Conservation (phyloP, 2,113 vertebrate species). For the Hippotragus niger region DNA sequence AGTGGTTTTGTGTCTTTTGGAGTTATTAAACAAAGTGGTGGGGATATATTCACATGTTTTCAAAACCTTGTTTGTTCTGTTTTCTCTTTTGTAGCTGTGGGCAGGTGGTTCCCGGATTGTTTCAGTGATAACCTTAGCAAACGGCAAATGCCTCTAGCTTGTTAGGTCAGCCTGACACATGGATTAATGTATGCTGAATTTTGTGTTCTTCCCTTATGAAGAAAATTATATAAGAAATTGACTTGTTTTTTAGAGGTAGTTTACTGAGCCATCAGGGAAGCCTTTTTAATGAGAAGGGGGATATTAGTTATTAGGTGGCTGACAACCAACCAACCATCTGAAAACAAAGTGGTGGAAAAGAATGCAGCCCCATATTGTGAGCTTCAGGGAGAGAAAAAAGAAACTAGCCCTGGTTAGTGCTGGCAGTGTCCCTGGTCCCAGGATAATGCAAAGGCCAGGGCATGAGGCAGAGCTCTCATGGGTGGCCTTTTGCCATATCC, state of each 20-base stretch:
- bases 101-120: neutral
- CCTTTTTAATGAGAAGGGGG: neutral
- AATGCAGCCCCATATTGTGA: neutral
- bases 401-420: neutral
- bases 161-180: constrained; percentile 5
- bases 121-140: neutral
- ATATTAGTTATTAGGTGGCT: constrained; percentile 31
- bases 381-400: neutral
- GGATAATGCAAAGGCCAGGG: neutral
- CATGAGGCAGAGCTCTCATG: neutral
- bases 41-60: neutral
- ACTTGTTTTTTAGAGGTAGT: neutral
- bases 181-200: neutral
- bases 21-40: constrained; percentile 1
- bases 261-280: neutral
- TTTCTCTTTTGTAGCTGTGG: neutral
- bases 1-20: constrained; percentile 57
- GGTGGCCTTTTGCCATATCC: neutral
- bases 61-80: neutral
- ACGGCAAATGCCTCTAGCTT: neutral
- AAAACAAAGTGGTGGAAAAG: constrained; percentile 15
- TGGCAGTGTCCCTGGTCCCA: neutral
- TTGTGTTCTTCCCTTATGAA: constrained; percentile 8
- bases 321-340: neutral
- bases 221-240: neutral